Percentiles rank a stretch among this genome's conserved stretches.
phyloP scores from a whole-genome alignment of 2,888 invertebrate genomes.

The Archips xylosteana region DNA sequence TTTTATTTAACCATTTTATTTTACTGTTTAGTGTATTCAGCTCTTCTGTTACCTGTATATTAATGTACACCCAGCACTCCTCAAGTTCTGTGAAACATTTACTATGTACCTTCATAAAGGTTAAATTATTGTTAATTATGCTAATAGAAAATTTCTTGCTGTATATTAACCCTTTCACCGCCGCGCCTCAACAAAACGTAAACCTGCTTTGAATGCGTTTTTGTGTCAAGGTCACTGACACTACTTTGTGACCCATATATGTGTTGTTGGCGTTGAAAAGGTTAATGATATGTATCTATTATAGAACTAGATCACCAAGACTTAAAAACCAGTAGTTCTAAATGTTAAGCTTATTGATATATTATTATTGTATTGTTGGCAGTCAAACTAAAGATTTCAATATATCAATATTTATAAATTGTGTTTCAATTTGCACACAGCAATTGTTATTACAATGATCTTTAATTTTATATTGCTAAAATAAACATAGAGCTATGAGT shows the following conservation, averaged over 20 bases:
- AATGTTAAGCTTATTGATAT: slow-evolving; percentile 32
- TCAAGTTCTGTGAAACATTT: slow-evolving; percentile 25
- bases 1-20: slow-evolving; percentile 23
- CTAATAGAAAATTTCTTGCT: slow-evolving; percentile 3
- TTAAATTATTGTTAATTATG: slow-evolving; percentile 18
- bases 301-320: slow-evolving; percentile 22
- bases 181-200: too few species aligned
- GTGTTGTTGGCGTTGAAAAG: too few species aligned
- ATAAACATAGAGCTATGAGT: slow-evolving; percentile 22
- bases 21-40: slow-evolving; percentile 23
- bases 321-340: slow-evolving; percentile 21
- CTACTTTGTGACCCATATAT: too few species aligned
- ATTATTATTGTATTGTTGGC: slow-evolving; percentile 29
- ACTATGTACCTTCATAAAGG: slow-evolving; percentile 24
- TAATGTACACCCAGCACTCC: slow-evolving; percentile 18
- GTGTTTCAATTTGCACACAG: slow-evolving; percentile 35
- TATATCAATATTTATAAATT: slow-evolving; percentile 38
- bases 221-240: too few species aligned
- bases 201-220: too few species aligned
- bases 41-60: slow-evolving; percentile 23
- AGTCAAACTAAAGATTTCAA: slow-evolving; percentile 14
- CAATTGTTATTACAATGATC: slow-evolving; percentile 26
- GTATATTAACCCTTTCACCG: too few species aligned
- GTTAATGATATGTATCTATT: slow-evolving; percentile 3
- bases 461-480: slow-evolving; percentile 30